phyloP scores from a whole-genome alignment of 2,797 vertebrate species.

The Helicolenus hilgendorfi region DNA sequence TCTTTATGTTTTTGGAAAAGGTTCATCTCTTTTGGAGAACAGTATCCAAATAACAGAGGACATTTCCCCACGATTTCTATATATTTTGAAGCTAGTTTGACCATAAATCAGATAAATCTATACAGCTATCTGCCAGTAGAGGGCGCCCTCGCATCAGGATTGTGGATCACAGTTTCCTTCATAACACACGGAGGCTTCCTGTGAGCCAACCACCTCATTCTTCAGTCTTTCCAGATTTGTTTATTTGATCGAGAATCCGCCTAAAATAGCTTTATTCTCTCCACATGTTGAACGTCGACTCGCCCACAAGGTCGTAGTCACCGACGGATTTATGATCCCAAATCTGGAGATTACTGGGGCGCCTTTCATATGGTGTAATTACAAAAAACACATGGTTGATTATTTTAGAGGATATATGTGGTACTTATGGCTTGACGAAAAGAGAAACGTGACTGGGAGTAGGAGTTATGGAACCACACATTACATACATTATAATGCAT shows the following conservation, averaged over 20 bases:
- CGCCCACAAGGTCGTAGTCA: slow-evolving; percentile 30
- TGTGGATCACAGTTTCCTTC: background rate
- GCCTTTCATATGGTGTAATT: slow-evolving; percentile 53
- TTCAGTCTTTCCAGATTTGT: slow-evolving; percentile 55
- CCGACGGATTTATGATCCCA: slow-evolving; percentile 59
- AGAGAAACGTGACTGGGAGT: slow-evolving; percentile 8
- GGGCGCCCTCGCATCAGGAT: slow-evolving; percentile 42
- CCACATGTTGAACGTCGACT: slow-evolving; percentile 52
- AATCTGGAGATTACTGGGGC: slow-evolving; percentile 58
- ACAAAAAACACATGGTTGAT: slow-evolving; percentile 70
- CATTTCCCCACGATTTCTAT: background rate
- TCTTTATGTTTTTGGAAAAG: background rate
- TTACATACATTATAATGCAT: slow-evolving; percentile 6
- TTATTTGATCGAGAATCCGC: slow-evolving; percentile 66
- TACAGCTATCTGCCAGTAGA: slow-evolving; percentile 53
- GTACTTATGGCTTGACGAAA: slow-evolving; percentile 37
- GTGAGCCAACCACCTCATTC: slow-evolving; percentile 22
- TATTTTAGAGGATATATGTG: slow-evolving; percentile 62
- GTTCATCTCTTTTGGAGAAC: background rate
- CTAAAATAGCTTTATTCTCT: slow-evolving; percentile 63
- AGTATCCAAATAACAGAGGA: background rate
- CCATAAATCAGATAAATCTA: background rate
- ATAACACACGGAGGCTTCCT: background rate
- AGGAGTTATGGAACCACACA: slow-evolving; percentile 25
- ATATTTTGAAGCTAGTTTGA: background rate